Conservation (phyloP, 2,113 vertebrate species). For the Tympanuchus pallidicinctus region DNA sequence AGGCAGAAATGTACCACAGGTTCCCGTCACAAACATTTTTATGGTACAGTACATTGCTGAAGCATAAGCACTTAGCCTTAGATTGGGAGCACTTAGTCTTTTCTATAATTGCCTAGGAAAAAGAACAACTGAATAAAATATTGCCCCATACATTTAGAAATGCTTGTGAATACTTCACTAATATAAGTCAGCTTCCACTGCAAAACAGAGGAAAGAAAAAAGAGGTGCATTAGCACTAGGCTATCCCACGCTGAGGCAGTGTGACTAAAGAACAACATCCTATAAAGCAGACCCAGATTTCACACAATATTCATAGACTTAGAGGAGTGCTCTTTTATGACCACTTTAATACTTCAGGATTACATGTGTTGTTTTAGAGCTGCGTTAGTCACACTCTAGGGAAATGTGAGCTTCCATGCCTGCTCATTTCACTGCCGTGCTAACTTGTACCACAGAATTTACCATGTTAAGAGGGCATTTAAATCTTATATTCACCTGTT, state of each 20-base stretch:
- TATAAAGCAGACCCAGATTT: background rate
- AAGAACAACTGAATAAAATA: background rate
- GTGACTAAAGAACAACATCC: background rate
- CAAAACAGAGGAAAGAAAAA: background rate
- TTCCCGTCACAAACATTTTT: background rate
- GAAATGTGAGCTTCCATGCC: constrained; percentile 40
- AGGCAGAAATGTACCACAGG: background rate
- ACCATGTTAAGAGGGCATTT: constrained; percentile 45
- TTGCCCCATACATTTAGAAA: background rate
- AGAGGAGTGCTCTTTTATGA: constrained; percentile 41
- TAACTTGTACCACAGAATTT: constrained; percentile 30
- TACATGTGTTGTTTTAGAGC: constrained; percentile 48
- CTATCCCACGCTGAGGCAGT: background rate
- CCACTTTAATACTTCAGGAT: constrained; percentile 42
- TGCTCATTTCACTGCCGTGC: background rate
- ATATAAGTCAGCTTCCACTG: background rate
- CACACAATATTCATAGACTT: constrained; percentile 5
- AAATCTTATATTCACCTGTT: constrained; percentile 60
- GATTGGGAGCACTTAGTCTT: background rate
- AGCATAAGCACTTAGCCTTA: background rate
- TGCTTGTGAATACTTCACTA: background rate
- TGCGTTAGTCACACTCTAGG: constrained; percentile 42
- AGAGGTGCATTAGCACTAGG: background rate
- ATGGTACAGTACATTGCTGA: background rate
- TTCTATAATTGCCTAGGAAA: background rate